Conservation (phyloP, 2,888 invertebrate species). For the Cheilosia impressa region DNA sequence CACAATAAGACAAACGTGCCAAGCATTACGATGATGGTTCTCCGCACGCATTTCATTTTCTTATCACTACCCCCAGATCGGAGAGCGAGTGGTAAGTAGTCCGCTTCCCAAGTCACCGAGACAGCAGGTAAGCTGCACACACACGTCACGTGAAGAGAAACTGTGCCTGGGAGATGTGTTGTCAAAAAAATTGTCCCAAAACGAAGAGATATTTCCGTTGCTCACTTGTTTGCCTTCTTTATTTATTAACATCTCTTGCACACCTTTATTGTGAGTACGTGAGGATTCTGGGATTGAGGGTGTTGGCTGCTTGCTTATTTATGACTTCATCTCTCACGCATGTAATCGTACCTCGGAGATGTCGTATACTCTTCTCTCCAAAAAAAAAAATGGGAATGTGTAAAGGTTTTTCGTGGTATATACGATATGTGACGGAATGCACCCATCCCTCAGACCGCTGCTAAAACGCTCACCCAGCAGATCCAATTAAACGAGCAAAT, state of each 20-base stretch:
- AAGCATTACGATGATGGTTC: constrained; percentile 67
- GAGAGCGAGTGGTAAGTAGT: constrained; percentile 50
- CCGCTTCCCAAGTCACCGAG: constrained; percentile 23
- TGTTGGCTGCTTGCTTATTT: constrained; percentile 55
- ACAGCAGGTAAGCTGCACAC: constrained; percentile 55
- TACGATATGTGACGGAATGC: constrained; percentile 54
- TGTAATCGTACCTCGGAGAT: not conserved
- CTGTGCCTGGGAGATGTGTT: constrained; percentile 39
- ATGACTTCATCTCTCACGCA: constrained; percentile 61
- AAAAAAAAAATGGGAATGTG: not conserved
- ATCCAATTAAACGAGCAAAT: constrained; percentile 41
- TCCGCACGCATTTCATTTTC: constrained; percentile 66
- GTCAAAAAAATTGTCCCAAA: constrained; percentile 57
- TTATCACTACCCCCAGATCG: constrained; percentile 47
- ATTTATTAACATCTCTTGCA: constrained; percentile 63
- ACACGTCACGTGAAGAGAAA: constrained; percentile 51
- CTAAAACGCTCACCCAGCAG: constrained; percentile 21
- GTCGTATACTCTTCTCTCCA: constrained; percentile 11
- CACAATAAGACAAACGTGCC: constrained; percentile 64
- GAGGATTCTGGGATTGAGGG: constrained; percentile 52
- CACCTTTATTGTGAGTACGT: constrained; percentile 66
- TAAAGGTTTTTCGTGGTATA: constrained; percentile 6
- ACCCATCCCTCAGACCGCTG: not conserved
- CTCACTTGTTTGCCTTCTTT: constrained; percentile 33
- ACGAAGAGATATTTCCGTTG: constrained; percentile 36